These are phyloP conservation scores for Andrena bicolor DNA, from an alignment of 2,888 invertebrate genomes.

Conservation along the genomic window DNA sequence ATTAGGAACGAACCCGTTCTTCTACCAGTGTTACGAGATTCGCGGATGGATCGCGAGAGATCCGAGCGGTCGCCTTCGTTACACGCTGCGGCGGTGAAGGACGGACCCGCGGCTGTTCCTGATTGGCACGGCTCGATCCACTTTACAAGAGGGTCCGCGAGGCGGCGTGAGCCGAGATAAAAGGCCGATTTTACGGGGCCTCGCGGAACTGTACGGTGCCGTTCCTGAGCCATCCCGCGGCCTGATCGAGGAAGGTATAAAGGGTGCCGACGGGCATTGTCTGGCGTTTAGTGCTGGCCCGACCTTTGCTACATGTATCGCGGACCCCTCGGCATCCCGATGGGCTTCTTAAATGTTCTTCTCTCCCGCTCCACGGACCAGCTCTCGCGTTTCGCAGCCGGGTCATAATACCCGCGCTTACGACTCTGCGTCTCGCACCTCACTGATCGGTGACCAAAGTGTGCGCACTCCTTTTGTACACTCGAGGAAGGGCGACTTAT, in stretches of 20 bases:
- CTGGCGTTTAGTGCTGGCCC: constrained; percentile 77
- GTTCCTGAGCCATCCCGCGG: constrained; percentile 59
- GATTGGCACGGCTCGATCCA: constrained; percentile 66
- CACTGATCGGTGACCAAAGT: constrained; percentile 30
- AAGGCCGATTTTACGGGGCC: constrained; percentile 71
- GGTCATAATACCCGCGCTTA: constrained; percentile 71
- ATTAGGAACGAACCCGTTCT: constrained; percentile 44
- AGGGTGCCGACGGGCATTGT: constrained; percentile 78
- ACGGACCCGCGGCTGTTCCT: constrained; percentile 36
- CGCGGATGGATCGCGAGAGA: constrained; percentile 30
- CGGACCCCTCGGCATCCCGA: constrained; percentile 70
- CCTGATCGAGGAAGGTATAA: constrained; percentile 73
- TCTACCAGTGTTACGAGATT: constrained; percentile 49
- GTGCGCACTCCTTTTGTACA: constrained; percentile 26
- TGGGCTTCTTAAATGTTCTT: constrained; percentile 69
- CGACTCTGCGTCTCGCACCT: constrained; percentile 63
- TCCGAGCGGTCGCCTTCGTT: constrained; percentile 40
- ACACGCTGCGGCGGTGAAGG: constrained; percentile 6
- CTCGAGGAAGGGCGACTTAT: constrained; percentile 29
- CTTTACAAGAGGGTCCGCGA: constrained; percentile 58
- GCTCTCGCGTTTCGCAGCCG: constrained; percentile 59
- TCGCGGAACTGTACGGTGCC: constrained; percentile 60
- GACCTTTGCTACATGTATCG: constrained; percentile 76
- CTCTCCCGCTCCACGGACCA: constrained; percentile 23
- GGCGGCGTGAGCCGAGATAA: constrained; percentile 59